phyloP scores from a whole-genome alignment of 2,888 invertebrate genomes.

The Cryptus armator region DNA sequence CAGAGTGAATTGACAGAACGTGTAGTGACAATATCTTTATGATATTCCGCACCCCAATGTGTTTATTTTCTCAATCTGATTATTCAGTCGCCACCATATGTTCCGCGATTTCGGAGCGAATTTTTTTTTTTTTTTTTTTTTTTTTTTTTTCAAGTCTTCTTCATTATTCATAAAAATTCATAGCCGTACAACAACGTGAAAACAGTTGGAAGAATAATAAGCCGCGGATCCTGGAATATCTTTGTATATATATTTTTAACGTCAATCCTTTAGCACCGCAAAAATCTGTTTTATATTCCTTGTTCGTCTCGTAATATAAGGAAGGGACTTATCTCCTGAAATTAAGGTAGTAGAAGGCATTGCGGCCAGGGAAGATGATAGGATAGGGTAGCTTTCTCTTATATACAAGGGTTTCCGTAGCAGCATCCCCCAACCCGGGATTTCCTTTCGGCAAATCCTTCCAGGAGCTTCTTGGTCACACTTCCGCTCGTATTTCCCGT shows the following conservation, averaged over 20 bases:
- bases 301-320: conserved; percentile 49
- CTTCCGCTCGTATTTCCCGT: conserved; percentile 41
- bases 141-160: background rate
- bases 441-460: conserved; percentile 57
- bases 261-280: conserved; percentile 43
- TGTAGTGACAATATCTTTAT: conserved; percentile 49
- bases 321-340: conserved; percentile 48
- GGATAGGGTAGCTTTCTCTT: conserved; percentile 41
- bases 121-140: conserved; percentile 10
- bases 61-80: conserved; percentile 48
- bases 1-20: conserved; percentile 40
- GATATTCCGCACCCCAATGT: conserved; percentile 17
- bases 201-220: background rate
- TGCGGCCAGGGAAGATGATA: conserved; percentile 10
- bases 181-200: background rate
- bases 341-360: conserved; percentile 58
- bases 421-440: conserved; percentile 30
- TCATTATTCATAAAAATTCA: background rate
- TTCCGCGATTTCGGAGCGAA: conserved; percentile 34
- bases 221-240: background rate
- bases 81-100: conserved; percentile 53
- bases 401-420: conserved; percentile 4
- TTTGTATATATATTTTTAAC: background rate
- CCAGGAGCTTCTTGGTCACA: conserved; percentile 56
- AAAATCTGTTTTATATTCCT: conserved; percentile 58